Conservation (phyloP, 2,797 vertebrate species). For the Pampus argenteus region DNA sequence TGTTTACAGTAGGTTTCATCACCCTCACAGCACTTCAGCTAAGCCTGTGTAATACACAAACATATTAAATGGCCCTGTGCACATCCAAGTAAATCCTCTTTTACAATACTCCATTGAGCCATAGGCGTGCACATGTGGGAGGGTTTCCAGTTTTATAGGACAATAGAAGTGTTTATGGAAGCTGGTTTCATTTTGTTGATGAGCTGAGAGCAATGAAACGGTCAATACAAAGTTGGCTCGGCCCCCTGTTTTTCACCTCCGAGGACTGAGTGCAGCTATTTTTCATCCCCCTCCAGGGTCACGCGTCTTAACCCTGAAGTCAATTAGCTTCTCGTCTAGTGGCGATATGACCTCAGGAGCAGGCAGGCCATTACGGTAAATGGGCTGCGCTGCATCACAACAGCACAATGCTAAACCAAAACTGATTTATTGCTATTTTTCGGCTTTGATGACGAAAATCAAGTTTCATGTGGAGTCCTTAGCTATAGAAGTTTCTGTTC, state of each 20-base stretch:
- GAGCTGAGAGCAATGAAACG: slow-evolving; percentile 63
- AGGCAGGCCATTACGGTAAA: slow-evolving; percentile 37
- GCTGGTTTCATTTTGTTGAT: slow-evolving; percentile 76
- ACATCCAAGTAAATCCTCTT: slow-evolving; percentile 48
- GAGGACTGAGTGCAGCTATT: slow-evolving; percentile 57
- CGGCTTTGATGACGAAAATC: no score
- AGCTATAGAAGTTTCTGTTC: slow-evolving; percentile 3
- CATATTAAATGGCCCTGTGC: slow-evolving; percentile 36
- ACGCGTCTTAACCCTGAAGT: slow-evolving; percentile 56
- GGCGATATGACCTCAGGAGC: slow-evolving; percentile 36
- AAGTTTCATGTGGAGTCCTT: slow-evolving; percentile 8
- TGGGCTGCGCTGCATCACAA: neutral
- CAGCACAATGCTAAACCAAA: slow-evolving; percentile 14
- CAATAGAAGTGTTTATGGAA: slow-evolving; percentile 71
- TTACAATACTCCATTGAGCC: slow-evolving; percentile 53
- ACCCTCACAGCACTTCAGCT: slow-evolving; percentile 23
- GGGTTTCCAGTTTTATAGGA: slow-evolving; percentile 64
- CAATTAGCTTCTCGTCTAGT: slow-evolving; percentile 62
- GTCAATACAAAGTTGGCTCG: slow-evolving; percentile 73
- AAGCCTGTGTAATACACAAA: slow-evolving; percentile 44
- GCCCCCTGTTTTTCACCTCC: slow-evolving; percentile 47
- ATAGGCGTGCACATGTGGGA: slow-evolving; percentile 29
- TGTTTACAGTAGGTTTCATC: slow-evolving; percentile 61
- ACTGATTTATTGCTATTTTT: neutral
- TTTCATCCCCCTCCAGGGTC: slow-evolving; percentile 67